Base-by-base conservation (phyloP, 2,113 vertebrate genomes). In the Eleginops maclovinus region DNA sequence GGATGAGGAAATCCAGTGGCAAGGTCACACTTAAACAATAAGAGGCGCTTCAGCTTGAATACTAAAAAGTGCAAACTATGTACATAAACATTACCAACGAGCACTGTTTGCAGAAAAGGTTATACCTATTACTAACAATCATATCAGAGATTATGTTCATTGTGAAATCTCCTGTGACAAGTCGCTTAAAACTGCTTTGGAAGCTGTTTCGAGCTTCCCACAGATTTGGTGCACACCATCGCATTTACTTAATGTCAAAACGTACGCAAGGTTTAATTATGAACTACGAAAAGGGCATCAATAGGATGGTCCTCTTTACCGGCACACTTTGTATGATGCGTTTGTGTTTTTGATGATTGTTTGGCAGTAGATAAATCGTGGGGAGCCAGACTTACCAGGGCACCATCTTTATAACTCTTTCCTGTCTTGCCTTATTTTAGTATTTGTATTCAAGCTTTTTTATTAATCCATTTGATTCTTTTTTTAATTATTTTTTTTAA, bases 271-370 rank as follows among this genome's bases (percentile, higher is more conserved):
- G 55, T 83, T 83, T 83, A 83, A 89, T 83, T 71, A 69, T 64
- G 71, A 67, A 68, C 71, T 51, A 40, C 81, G 62, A 88, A 85
- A 85, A 83, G 44, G 53, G 75, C 65, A 64, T 80, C 86, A 81
- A 87, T 82, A 66, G 79, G 64, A 54, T 51, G 59, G 40, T 81
- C 83, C 72, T 83, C 81, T 85, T 92, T 86, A 59, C 86, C 24
- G 71, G 65, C 75, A 58, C 12, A 67, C 69, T 71, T n/a, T 61
- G 70, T 66, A 67, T 86, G 74, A 88, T 86, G 69, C 67, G 83
- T 87, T 85, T 86, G 77, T 78, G 79, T 78, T 87, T 73, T 69
- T 70, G 22, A 44, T 84, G 86, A 88, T 82, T 75, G 81, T 74
- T 71, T 79, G 79, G 79, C 69, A 72, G 73, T 53, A 72, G 86